Base-by-base conservation (phyloP, 2,888 invertebrate genomes). In the Coenonympha arcania region DNA sequence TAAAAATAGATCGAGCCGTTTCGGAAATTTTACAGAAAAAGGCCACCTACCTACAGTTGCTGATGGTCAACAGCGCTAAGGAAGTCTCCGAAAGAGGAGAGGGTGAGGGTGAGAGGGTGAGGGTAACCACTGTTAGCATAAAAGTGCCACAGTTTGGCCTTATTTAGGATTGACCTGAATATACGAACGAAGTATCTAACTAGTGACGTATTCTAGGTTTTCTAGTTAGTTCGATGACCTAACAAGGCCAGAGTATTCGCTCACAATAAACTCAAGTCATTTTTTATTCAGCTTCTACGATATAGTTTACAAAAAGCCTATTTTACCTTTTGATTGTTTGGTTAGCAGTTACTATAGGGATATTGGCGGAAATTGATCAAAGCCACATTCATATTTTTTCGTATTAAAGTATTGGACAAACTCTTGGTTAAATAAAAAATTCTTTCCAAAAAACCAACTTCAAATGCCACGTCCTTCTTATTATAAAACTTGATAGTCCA, bases 271-370 rank as follows among this genome's bases (percentile, higher is more conserved):
- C 11, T 11, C 6, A 30, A 30, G 11, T 30, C 30, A 11, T 37
- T 39, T 39, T 39, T 39, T 39, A 39, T 24, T 22, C 15, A 6
- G 9, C 39, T 15, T 24, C 39, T 24, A 37, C 37, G 22, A 37
- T 20, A 22, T 20, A 22, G 13, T 9, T 22, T 11, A 13, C 15
- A 39, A 8, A 39, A 39, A 39, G 15, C 15, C 22, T 24, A 39
- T 39, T 39, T 15, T 39, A 39, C 39, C 39, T 39, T 39, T n/a
- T 39, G 15, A 39, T 39, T 6, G 39, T 9, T 22, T 39, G 24
- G 22, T 15, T 24, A 13, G 20, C 37, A 13, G 39, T 24, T 24
- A 39, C 24, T 39, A 39, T 16, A 44, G 37, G 46, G 37, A 37
- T 19, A 43, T 44, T 18, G 19, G 37, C 39, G 45, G 22, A 30